Base-by-base conservation (phyloP, 1,140 invertebrate species). In the Hydropsyche tenuis region DNA sequence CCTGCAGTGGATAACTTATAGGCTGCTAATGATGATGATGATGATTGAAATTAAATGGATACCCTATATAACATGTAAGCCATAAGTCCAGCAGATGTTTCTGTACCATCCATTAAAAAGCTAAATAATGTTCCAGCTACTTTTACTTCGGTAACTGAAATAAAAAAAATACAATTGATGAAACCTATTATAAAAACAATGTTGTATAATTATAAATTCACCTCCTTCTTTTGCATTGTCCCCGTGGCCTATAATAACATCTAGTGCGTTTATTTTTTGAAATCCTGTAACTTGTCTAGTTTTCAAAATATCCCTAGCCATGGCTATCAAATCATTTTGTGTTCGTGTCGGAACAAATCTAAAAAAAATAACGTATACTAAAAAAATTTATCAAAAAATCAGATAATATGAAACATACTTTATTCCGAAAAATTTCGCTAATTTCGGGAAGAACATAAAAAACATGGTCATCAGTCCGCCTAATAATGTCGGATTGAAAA, bases 71-170 rank as follows among this genome's bases (percentile, higher is more conserved):
- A 56, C 9, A 60, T 20, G 20, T 53, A 73, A 20, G 43, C 63
- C 5, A 56, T 53, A 42, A 68, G 16, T 37, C 62, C 64, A 51
- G 53, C 16, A 5, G 62, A 66, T 51, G 72, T 73, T 53, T 73
- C 72, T 18, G 42, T 53, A 16, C 62, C 72, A 20, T 73, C 72
- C 25, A 45, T 18, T n/a, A 73, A 68, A 37, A 53, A 73, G 22
- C 63, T 60, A 14, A 73, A 73, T n/a, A 68, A 11, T 20, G 25
- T 25, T 46, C 65, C 65, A 22, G 43, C 65, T 14, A 68, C 45
- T 20, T 68, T 45, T 20, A 51, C 48, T 48, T 68, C 65, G 22
- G 63, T 42, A 9, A 45, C 46, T 68, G 22, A 4, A 11, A 12
- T 70, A 56, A 12, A 23, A 1, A 43, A 16, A 42, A 45, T 18